Base-by-base conservation (phyloP, 92 coral and sea anemone genomes). In the Heteractis magnifica region DNA sequence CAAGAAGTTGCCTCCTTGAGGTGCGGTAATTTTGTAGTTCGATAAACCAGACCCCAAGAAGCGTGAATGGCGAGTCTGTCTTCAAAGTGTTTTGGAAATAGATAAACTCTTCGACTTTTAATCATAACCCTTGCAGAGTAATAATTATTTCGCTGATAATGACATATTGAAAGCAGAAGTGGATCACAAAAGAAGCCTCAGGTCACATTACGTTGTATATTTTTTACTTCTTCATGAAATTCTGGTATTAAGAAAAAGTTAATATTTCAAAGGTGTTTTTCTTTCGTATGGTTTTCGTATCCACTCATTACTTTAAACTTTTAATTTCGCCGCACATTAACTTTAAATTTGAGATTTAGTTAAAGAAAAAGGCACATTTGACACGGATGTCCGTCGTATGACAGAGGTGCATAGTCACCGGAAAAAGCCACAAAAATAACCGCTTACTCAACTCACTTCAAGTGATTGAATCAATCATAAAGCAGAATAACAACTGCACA, bases 111-210 rank as follows among this genome's bases (percentile, higher is more conserved):
- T 26, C 23, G 50, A 26, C 49, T 2, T 8, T 68, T 7, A n/a
- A 21, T 68, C 49, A 68, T 8, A 68, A 26, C 73, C 14, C 4
- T 9, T 53, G 13, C 13, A 53, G 10, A 53, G 13, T 68, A 68
- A 10, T 68, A 68, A 68, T 68, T 23, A 68, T 20, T 26, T 68
- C 73, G 49, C 49, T 68, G 6, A 8, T 23, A 23, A 21, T 68
- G 73, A 68, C 73, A 68, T 5, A 68, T 4, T 68, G 73, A 68
- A 68, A 68, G 73, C 73, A 23, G 73, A 68, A 68, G 10, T 68
- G 44, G 49, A 68, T 68, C 0, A 20, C 7, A 23, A 68, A 3
- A 68, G 20, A 23, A 68, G 44, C 11, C 10, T 18, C 6, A 13
- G 3, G 73, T 68, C 44, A 23, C 49, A 16, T 23, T 10, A 62